Evolutionary conservation across 2,888 invertebrate genomes (phyloP).

Genomic region (Kryphioiulus occultus): DNA sequence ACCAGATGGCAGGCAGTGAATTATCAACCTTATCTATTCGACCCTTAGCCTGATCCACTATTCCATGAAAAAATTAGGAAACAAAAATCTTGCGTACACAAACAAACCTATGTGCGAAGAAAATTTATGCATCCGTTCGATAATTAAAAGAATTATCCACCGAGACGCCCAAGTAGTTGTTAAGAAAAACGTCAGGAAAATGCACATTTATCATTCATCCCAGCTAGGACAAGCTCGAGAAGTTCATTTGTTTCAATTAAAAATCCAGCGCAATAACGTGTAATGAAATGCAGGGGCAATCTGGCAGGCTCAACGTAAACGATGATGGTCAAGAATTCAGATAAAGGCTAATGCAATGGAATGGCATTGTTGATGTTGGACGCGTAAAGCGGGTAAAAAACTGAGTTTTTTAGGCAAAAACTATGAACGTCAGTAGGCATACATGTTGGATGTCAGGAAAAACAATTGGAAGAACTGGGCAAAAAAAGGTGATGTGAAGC

Average conservation of each 20-base stretch:
- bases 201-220: not conserved
- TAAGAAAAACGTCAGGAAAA: too few relatives aligned
- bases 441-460: not conserved
- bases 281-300: not conserved
- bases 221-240: not conserved
- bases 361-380: not conserved
- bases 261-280: not conserved
- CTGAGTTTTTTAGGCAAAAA: not conserved
- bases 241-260: constrained; percentile 1
- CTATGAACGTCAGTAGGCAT: not conserved
- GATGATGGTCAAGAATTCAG: not conserved
- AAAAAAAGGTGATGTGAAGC: not conserved
- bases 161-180: too few relatives aligned
- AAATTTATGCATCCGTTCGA: too few relatives aligned
- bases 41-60: too few relatives aligned
- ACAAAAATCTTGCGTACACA: too few relatives aligned
- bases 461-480: not conserved
- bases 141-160: too few relatives aligned
- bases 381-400: not conserved
- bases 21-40: too few relatives aligned
- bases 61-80: too few relatives aligned
- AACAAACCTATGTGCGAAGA: too few relatives aligned
- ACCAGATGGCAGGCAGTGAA: too few relatives aligned
- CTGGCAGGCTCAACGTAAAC: not conserved
- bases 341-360: not conserved